Conservation (phyloP, 2,113 vertebrate genomes). For the Prochilodus magdalenae region DNA sequence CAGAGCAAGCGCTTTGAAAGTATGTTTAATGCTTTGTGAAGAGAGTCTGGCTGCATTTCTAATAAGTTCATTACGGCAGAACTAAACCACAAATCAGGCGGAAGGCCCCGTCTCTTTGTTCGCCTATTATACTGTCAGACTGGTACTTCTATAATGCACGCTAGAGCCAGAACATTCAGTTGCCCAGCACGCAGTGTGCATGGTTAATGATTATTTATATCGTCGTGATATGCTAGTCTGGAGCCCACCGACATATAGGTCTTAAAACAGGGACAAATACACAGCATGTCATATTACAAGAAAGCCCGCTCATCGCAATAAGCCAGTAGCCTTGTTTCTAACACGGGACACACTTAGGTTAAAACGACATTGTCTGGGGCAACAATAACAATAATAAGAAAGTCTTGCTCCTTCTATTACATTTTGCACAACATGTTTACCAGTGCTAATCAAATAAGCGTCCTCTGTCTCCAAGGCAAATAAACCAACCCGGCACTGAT, state of each 20-base stretch:
- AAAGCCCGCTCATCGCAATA: background rate
- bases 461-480: slow-evolving; percentile 11
- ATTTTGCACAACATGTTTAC: background rate
- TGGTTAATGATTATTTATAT: slow-evolving; percentile 32
- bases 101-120: background rate
- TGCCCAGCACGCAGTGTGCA: background rate
- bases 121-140: background rate
- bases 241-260: background rate
- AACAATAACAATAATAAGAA: background rate
- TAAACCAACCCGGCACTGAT: background rate
- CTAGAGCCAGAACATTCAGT: slow-evolving; percentile 14
- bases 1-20: background rate
- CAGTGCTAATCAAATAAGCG: background rate
- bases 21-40: background rate
- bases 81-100: slow-evolving; percentile 3
- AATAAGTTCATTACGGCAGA: slow-evolving; percentile 7
- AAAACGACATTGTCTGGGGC: no score
- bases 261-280: background rate
- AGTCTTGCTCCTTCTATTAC: background rate
- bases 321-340: background rate
- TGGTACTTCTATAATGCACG: slow-evolving; percentile 10
- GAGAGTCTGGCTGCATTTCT: slow-evolving; percentile 5
- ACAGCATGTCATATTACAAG: background rate
- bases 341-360: no score
- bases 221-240: background rate